Conservation (phyloP, 1,140 invertebrate genomes). For the Gonioctena quinquepunctata region DNA sequence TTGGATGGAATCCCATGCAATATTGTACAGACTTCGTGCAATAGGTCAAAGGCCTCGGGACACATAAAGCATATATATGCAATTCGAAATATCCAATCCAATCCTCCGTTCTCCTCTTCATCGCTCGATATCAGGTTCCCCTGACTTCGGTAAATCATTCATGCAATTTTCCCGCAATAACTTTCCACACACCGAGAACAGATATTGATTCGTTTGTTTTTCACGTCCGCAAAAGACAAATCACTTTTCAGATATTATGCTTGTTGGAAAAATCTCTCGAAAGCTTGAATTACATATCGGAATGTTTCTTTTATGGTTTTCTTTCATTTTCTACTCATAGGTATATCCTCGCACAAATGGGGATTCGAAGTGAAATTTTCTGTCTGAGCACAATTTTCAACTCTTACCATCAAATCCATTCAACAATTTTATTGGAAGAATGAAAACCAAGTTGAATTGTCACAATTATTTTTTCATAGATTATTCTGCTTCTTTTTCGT, state of each 20-base stretch:
- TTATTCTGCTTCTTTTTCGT: no score
- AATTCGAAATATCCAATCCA: not conserved
- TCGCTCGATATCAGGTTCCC: not conserved
- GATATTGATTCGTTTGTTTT: slow-evolving; percentile 1
- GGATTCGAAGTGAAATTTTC: no score
- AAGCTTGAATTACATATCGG: not conserved
- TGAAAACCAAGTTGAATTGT: no score
- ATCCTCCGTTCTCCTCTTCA: not conserved
- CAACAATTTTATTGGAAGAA: no score
- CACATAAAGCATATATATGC: not conserved
- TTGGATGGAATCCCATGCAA: no score
- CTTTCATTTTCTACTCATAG: no score
- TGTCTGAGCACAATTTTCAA: no score
- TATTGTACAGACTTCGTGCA: no score
- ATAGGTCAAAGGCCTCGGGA: not conserved
- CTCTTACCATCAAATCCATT: no score
- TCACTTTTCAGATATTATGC: slow-evolving; percentile 4
- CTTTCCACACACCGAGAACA: not conserved
- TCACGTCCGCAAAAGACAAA: slow-evolving; percentile 3
- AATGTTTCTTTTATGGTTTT: not conserved
- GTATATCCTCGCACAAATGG: no score
- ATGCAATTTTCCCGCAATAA: not conserved
- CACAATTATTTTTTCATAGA: no score
- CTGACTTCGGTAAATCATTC: not conserved
- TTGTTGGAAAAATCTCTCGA: slow-evolving; percentile 2